Conservation (phyloP, 2,113 vertebrate species). For the Elachura formosa region DNA sequence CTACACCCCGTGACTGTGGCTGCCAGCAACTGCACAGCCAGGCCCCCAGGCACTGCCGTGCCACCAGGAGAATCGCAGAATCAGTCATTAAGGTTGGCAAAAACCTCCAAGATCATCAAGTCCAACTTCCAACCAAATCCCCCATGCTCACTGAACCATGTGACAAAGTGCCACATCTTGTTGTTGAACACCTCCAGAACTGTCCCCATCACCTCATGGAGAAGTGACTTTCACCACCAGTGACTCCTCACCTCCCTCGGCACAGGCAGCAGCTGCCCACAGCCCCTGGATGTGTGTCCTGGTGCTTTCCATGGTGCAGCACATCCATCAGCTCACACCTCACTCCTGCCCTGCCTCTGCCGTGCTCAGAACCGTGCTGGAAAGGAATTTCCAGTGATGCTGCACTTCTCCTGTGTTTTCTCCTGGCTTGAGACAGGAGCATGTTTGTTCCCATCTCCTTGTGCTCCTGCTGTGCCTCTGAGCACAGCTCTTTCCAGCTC, state of each 20-base stretch:
- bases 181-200: not conserved
- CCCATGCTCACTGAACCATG: not conserved
- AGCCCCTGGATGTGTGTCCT: too few species aligned
- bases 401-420: not conserved
- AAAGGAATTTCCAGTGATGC: not conserved
- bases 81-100: not conserved
- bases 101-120: not conserved
- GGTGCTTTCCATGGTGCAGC: not conserved
- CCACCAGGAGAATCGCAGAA: not conserved
- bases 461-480: not conserved
- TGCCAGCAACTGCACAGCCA: not conserved
- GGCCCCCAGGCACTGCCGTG: accelerated
- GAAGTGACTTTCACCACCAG: not conserved
- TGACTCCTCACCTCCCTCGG: not conserved
- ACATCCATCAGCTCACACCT: not conserved
- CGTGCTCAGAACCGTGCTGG: accelerated
- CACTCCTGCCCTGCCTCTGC: not conserved
- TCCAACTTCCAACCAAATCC: not conserved
- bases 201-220: not conserved
- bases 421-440: not conserved
- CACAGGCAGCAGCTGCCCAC: not conserved
- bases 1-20: not conserved
- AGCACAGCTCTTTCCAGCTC: not conserved
- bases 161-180: not conserved
- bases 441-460: not conserved